A percentile compares a stretch with the other conserved stretches of the same genome.
Evolutionary conservation across 2,888 invertebrate species (phyloP).

Genomic region (Andrena fulva): DNA sequence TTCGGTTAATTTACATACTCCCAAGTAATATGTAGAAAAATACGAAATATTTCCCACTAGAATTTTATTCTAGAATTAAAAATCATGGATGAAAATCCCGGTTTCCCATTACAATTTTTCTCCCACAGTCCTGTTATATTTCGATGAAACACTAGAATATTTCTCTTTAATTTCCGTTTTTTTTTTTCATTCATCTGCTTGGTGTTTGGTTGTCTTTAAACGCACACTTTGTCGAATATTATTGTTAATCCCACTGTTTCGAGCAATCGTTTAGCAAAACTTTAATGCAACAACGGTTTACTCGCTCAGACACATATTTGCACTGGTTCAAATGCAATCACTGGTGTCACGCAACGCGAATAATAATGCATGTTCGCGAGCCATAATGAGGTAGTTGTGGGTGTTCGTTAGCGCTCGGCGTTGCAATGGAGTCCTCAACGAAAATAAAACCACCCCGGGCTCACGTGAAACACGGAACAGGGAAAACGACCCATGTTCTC

Average conservation of each 20-base stretch:
- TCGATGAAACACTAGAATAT: no score
- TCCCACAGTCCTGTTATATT: no score
- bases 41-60: no score
- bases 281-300: background rate
- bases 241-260: background rate
- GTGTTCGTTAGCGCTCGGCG: slow-evolving; percentile 13
- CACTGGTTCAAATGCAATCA: slow-evolving; percentile 25
- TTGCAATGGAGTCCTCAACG: slow-evolving; percentile 36
- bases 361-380: slow-evolving; percentile 29
- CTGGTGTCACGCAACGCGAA: slow-evolving; percentile 38
- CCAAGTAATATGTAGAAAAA: no score
- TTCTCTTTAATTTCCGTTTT: background rate
- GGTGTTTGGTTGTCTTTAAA: background rate
- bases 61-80: no score
- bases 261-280: background rate
- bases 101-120: no score
- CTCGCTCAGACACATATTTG: slow-evolving; percentile 3
- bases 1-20: no score
- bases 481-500: slow-evolving; percentile 26
- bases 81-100: no score
- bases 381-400: slow-evolving; percentile 11
- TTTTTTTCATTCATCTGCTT: background rate
- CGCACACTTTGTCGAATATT: background rate
- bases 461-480: slow-evolving; percentile 33
- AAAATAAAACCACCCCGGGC: slow-evolving; percentile 26